These are phyloP conservation scores for Epinephelus malabaricus DNA, from an alignment of 2,797 vertebrate species.

Conservation along the genomic window DNA sequence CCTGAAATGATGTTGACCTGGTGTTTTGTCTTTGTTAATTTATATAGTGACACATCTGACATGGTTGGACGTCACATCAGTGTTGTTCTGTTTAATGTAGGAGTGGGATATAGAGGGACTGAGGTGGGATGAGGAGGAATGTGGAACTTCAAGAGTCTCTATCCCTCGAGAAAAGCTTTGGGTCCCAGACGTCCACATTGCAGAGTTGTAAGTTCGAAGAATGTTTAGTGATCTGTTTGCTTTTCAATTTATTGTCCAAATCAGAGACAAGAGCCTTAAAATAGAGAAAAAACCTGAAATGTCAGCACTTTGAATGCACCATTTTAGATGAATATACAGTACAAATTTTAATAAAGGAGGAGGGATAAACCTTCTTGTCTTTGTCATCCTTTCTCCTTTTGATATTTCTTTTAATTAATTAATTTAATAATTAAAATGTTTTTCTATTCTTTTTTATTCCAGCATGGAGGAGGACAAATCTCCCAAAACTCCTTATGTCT, in stretches of 20 bases:
- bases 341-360: background rate
- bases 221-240: background rate
- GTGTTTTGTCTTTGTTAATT: background rate
- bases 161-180: slow-evolving; percentile 67
- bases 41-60: background rate
- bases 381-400: background rate
- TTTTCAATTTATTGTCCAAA: background rate
- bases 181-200: slow-evolving; percentile 66
- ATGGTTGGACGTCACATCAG: background rate
- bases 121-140: slow-evolving; percentile 73
- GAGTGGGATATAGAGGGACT: slow-evolving; percentile 71
- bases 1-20: background rate
- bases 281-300: background rate
- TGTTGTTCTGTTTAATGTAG: slow-evolving; percentile 40
- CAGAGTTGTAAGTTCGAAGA: slow-evolving; percentile 62
- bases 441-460: slow-evolving; percentile 19
- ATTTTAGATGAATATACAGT: background rate
- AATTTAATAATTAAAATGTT: background rate
- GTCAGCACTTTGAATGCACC: background rate
- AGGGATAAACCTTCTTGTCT: background rate
- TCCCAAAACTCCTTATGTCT: slow-evolving; percentile 74
- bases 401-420: too few relatives aligned
- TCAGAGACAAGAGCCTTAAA: background rate
- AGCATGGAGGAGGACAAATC: slow-evolving; percentile 78
- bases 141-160: slow-evolving; percentile 63